Evolutionary conservation across 1,140 invertebrate genomes (phyloP).

Genomic region (Drosophila bocqueti): DNA sequence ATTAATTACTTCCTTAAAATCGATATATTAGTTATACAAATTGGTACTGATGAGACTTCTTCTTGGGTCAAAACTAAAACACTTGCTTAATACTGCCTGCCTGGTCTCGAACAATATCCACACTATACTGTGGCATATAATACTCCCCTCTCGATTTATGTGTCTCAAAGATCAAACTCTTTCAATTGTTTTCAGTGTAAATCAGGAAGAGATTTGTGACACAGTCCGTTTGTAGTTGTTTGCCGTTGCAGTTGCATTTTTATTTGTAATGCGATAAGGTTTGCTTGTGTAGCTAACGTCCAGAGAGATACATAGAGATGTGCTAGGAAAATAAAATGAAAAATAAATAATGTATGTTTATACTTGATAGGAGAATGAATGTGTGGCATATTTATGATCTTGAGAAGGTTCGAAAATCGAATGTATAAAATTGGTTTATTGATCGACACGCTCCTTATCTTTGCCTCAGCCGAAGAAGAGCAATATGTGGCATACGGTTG

Average conservation of each 20-base stretch:
- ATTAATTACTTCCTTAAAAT: background rate
- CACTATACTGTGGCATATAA: too few relatives aligned
- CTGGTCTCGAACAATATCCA: too few relatives aligned
- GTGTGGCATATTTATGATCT: constrained; percentile 33
- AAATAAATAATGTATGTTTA: constrained; percentile 12
- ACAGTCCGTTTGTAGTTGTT: constrained; percentile 12
- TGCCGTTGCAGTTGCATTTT: constrained; percentile 55
- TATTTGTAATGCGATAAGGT: constrained; percentile 76
- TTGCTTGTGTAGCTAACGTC: constrained; percentile 52
- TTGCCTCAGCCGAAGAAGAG: background rate
- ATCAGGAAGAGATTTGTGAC: constrained; percentile 1
- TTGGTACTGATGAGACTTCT: too few relatives aligned
- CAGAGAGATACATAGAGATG: background rate
- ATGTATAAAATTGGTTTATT: constrained; percentile 25
- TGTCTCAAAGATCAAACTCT: background rate
- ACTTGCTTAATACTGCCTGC: too few relatives aligned
- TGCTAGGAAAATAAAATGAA: constrained; percentile 2
- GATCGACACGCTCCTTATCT: constrained; percentile 18
- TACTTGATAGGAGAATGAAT: background rate
- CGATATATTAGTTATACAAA: background rate
- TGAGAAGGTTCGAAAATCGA: constrained; percentile 2
- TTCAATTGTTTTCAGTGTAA: background rate
- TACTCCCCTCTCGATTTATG: background rate
- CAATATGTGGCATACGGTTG: constrained; percentile 3
- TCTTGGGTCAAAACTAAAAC: background rate